Evolutionary conservation across 2,113 vertebrate species (phyloP), one percentile per base, ranked within the genome.

Genomic region (Zootoca vivipara): DNA sequence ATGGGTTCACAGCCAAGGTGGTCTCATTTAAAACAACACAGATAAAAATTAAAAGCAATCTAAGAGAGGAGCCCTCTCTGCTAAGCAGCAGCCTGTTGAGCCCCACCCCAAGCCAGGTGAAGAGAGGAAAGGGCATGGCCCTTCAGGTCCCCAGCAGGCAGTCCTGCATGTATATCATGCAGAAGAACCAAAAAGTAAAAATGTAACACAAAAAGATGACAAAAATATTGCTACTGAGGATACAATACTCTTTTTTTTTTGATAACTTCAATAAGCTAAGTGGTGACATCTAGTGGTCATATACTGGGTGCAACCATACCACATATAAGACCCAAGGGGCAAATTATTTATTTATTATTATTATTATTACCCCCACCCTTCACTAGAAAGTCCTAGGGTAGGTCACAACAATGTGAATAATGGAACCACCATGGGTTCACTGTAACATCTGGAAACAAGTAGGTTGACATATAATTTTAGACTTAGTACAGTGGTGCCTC

Each of bases 281-380:
- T 3, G 38, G 89, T 65, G 91, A 89, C 93, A 92, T 15, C 94
- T 87, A 86, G 87, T 5, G 75, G 89, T 62, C 9, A 79, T 7
- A 78, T 5, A 10, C 2, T 2, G 0, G 26, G 62, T 38, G 5
- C 24, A 75, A 8, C 79, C 24, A 4, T 18, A 46, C 30, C 16
- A 7, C 12, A 69, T 10, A 30, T n/a, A 64, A 28, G 24, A 83
- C 12, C 38, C 40, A 28, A 30, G n/a, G 52, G 33, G 4, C 3
- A 30, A 52, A 35, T 42, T 42, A 42, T 42, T 42, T 46, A 42
- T 42, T 42, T 42, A 42, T 42, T 42, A n/a, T n/a, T 42, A 52
- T 52, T 52, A 52, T 52, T 52, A 0, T 46, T 46, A 12, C 46
- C 46, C 46, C 46, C 46, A 52, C 46, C 46, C 46, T 52, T 52